These are phyloP conservation scores for Synanthedon tipuliformis DNA, from an alignment of 2,888 invertebrate genomes.

Conservation along the genomic window DNA sequence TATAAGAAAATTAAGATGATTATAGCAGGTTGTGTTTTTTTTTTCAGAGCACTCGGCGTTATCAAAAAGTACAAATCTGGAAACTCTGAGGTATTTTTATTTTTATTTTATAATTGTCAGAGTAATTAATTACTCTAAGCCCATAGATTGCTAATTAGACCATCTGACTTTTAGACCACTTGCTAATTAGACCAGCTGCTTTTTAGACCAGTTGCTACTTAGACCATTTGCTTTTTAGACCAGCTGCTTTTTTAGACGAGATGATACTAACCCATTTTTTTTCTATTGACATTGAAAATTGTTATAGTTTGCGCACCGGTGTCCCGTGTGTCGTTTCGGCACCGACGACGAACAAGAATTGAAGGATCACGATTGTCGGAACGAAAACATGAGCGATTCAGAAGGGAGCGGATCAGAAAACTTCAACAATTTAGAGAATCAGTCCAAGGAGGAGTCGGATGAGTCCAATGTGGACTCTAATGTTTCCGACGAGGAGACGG, in stretches of 20 bases:
- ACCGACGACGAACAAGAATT: slow-evolving; percentile 15
- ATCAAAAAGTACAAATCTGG: slow-evolving; percentile 29
- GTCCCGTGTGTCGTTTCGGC: slow-evolving; percentile 17
- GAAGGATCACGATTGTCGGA: slow-evolving; percentile 12
- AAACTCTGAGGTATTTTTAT: too few relatives aligned
- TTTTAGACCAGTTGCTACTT: too few relatives aligned
- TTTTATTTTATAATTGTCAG: too few relatives aligned
- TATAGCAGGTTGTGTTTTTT: slow-evolving; percentile 1
- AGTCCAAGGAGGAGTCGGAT: slow-evolving; percentile 16
- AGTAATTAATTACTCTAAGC: too few relatives aligned
- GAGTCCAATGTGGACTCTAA: slow-evolving; percentile 24
- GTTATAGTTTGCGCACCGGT: slow-evolving; percentile 14
- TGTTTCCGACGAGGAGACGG: slow-evolving; percentile 26
- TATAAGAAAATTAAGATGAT: neutral
- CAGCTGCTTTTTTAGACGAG: too few relatives aligned
- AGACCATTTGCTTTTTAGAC: too few relatives aligned
- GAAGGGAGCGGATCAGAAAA: slow-evolving; percentile 22
- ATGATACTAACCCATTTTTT: too few relatives aligned
- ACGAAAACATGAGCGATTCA: slow-evolving; percentile 19
- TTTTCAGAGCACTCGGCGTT: slow-evolving; percentile 44
- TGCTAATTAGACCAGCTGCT: too few relatives aligned
- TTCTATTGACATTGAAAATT: neutral
- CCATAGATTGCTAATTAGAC: too few relatives aligned
- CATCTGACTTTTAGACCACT: too few relatives aligned
- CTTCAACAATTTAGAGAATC: slow-evolving; percentile 15